phyloP scores from a whole-genome alignment of 2,888 invertebrate genomes.

The Seira sanloemensis region DNA sequence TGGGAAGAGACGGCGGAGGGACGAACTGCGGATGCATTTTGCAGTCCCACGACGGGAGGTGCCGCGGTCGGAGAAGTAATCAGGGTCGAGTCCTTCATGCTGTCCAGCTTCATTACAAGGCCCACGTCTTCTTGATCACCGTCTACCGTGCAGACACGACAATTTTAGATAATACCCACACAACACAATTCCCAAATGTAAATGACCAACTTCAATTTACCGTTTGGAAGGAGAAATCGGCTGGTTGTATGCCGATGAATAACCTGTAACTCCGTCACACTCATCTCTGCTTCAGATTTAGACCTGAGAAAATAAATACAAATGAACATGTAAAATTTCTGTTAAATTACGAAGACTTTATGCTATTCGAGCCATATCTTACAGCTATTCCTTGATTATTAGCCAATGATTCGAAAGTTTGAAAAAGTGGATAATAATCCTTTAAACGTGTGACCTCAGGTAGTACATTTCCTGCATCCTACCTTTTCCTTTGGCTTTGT shows the following conservation, averaged over 20 bases:
- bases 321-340: too few relatives aligned
- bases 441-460: too few relatives aligned
- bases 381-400: background rate
- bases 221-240: slow-evolving; percentile 55
- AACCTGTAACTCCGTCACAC: slow-evolving; percentile 68
- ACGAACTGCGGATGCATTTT: slow-evolving; percentile 35
- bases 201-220: slow-evolving; percentile 36
- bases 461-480: too few relatives aligned
- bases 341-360: background rate
- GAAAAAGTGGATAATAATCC: too few relatives aligned
- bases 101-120: slow-evolving; percentile 68
- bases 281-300: slow-evolving; percentile 55
- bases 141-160: slow-evolving; percentile 35
- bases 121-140: slow-evolving; percentile 64
- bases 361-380: background rate
- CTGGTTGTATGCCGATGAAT: slow-evolving; percentile 56
- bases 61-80: slow-evolving; percentile 17
- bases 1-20: slow-evolving; percentile 64
- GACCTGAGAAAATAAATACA: too few relatives aligned
- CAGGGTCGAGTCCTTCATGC: slow-evolving; percentile 46
- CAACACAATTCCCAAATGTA: background rate
- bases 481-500: too few relatives aligned
- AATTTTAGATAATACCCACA: background rate
- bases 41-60: slow-evolving; percentile 21
- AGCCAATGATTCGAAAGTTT: too few relatives aligned